Percentiles rank a stretch among this genome's conserved stretches.
Conservation (phyloP, 1,140 invertebrate genomes). For the Brachionus koreanus region DNA sequence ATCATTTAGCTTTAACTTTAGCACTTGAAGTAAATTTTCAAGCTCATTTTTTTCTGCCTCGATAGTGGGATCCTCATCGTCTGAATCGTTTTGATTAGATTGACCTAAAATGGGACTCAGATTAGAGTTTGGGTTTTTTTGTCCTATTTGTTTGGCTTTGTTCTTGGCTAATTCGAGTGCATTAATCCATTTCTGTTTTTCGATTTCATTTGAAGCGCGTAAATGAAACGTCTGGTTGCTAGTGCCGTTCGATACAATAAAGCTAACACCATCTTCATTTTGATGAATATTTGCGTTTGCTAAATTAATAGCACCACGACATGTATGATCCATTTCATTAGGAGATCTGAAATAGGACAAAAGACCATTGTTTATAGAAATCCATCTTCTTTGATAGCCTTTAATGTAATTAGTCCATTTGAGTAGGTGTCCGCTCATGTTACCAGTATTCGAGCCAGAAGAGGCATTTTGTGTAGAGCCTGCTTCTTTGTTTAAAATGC, state of each 20-base stretch:
- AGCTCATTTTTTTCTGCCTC: slow-evolving; percentile 58
- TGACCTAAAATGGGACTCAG: not conserved
- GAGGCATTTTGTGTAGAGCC: not conserved
- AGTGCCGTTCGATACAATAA: slow-evolving; percentile 92
- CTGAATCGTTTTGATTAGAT: not conserved
- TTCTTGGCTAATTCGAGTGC: slow-evolving; percentile 90
- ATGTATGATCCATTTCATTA: slow-evolving; percentile 92
- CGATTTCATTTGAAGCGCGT: slow-evolving; percentile 80
- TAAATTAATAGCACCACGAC: slow-evolving; percentile 91
- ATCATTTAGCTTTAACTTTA: slow-evolving; percentile 72
- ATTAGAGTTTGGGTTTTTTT: not conserved
- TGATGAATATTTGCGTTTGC: slow-evolving; percentile 92
- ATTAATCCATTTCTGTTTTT: slow-evolving; percentile 93
- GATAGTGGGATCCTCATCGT: not conserved
- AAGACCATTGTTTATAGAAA: slow-evolving; percentile 91
- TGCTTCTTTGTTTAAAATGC: not conserved
- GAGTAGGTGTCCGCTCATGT: slow-evolving; percentile 79
- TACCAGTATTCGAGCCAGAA: not conserved
- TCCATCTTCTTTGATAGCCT: slow-evolving; percentile 93
- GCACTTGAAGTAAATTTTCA: slow-evolving; percentile 64
- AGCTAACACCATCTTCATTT: slow-evolving; percentile 82
- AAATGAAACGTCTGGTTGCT: slow-evolving; percentile 93
- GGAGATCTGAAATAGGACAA: slow-evolving; percentile 97
- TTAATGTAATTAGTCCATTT: slow-evolving; percentile 99
- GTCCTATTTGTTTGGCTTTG: slow-evolving; percentile 17